Conservation (phyloP, 2,888 invertebrate genomes). For the Melolontha melolontha region DNA sequence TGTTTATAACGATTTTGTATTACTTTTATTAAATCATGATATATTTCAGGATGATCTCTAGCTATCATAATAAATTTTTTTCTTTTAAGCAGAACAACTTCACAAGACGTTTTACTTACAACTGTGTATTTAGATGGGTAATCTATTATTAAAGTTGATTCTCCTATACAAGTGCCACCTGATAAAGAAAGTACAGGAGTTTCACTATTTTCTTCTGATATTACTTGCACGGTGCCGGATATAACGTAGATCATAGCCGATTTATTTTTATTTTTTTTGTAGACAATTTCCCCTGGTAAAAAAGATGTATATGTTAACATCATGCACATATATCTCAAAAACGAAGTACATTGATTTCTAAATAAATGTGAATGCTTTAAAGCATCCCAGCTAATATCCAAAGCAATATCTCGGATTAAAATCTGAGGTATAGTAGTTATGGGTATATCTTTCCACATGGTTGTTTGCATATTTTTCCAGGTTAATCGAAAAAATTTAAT, state of each 20-base stretch:
- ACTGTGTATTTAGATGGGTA: slow-evolving; percentile 50
- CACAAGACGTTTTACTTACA: slow-evolving; percentile 50
- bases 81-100: slow-evolving; percentile 47
- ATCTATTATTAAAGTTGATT: slow-evolving; percentile 46
- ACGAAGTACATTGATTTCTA: slow-evolving; percentile 44
- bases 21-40: slow-evolving; percentile 30
- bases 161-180: slow-evolving; percentile 51
- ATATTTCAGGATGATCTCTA: slow-evolving; percentile 47
- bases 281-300: slow-evolving; percentile 50
- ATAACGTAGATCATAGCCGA: slow-evolving; percentile 51
- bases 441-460: slow-evolving; percentile 25
- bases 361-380: slow-evolving; percentile 52
- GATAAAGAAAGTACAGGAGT: slow-evolving; percentile 51
- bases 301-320: slow-evolving; percentile 46
- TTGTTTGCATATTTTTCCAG: slow-evolving; percentile 43
- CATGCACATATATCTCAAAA: slow-evolving; percentile 47
- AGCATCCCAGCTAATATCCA: slow-evolving; percentile 49
- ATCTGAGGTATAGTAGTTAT: slow-evolving; percentile 46
- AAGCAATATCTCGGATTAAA: slow-evolving; percentile 44
- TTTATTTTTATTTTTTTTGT: slow-evolving; percentile 46
- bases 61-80: slow-evolving; percentile 46
- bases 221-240: slow-evolving; percentile 51
- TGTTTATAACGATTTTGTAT: slow-evolving; percentile 44
- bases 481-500: slow-evolving; percentile 23
- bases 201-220: slow-evolving; percentile 54